A percentile compares a stretch with the other conserved stretches of the same genome.
Evolutionary conservation across 2,888 invertebrate species (phyloP).

Genomic region (Caradrina clavipalpis): DNA sequence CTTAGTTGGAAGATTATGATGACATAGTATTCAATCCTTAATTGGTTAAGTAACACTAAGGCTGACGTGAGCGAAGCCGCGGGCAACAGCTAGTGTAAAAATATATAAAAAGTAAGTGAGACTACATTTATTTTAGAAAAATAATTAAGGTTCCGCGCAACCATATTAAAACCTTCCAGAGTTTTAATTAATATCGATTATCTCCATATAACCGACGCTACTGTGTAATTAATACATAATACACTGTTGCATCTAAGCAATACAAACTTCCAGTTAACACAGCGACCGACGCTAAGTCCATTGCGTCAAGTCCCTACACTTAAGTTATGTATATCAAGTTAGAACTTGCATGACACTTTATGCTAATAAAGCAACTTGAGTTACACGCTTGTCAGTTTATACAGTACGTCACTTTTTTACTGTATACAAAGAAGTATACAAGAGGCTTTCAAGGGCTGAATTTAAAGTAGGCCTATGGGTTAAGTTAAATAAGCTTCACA

Average conservation of each 20-base stretch:
- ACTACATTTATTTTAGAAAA: no score
- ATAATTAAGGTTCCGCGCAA: no score
- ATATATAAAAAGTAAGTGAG: no score
- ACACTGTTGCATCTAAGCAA: slow-evolving; percentile 12
- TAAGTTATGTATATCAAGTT: slow-evolving; percentile 31
- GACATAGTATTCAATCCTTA: no score
- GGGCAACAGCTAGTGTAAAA: no score
- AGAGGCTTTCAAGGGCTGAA: slow-evolving; percentile 19
- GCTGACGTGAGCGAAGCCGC: no score
- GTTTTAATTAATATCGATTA: no score
- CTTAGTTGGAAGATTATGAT: no score
- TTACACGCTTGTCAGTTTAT: slow-evolving; percentile 26
- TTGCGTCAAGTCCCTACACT: slow-evolving; percentile 7
- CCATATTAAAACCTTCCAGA: no score
- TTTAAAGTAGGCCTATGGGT: slow-evolving; percentile 5
- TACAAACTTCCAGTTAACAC: slow-evolving; percentile 6
- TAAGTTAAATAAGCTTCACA: neutral
- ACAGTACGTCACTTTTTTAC: slow-evolving; percentile 35
- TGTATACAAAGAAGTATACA: neutral
- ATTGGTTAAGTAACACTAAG: no score
- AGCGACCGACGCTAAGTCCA: slow-evolving; percentile 6
- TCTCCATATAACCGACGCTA: no score
- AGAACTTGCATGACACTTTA: slow-evolving; percentile 36
- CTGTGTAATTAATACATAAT: no score
- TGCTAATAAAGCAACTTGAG: slow-evolving; percentile 47